Base-by-base conservation (phyloP, 92 coral and sea anemone species). In the Siderastrea siderea region DNA sequence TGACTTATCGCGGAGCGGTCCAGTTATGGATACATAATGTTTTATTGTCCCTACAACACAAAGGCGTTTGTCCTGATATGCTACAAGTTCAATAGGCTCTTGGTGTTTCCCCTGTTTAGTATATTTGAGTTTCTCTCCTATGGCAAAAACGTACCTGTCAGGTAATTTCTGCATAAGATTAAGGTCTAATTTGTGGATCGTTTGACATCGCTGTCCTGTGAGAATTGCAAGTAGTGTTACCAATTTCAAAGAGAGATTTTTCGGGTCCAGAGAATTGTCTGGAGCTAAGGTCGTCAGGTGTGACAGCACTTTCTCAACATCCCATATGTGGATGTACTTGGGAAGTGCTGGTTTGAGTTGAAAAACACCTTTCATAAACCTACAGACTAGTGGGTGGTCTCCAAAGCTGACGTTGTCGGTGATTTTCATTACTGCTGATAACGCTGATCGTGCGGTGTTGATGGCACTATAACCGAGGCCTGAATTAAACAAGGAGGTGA, bases 321-420 rank as follows among this genome's bases (percentile, higher is more conserved):
- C 76, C 85, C 85, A 81, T 66, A 68, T 69, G n/a, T 82, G 57
- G 7, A 5, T 72, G 38, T 93, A 90, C 65, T 69, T 86, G 12
- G 82, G 92, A 59, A 92, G 51, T 43, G 93, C 84, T 44, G 95
- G 95, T 53, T 80, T 89, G 8, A 92, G 58, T 47, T 90, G 86
- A 77, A 90, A 93, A 59, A 75, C 51, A 38, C 89, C 93, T 71
- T 93, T 83, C 67, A 93, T 72, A 49, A 74, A 90, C 52, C 93
- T 83, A 9, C 45, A 14, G 45, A 82, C 91, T 51, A 90, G 66
- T 6, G 87, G 91, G 65, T 75, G 89, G 9, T 54, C 86, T 43
- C 89, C 89, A 81, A 91, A 81, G 47, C 66, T 48, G 10, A 14
- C 15, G 14, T 87, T 87, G 45, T 88, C 95, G 51, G 59, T 49